Base-by-base conservation (phyloP, 1,140 invertebrate species). In the Drosophila mojavensis region DNA sequence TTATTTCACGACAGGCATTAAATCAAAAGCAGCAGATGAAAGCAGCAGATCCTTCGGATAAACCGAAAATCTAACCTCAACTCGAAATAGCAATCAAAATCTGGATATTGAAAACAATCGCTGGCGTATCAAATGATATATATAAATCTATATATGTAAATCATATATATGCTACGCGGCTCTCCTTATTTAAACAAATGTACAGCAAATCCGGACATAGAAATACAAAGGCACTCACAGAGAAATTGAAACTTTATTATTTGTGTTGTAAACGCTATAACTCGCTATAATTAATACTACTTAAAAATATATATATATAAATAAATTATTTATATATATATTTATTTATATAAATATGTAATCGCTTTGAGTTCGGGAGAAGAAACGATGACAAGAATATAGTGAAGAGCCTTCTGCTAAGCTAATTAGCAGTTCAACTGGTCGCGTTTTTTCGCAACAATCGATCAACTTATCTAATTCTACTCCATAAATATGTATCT, bases 381-480 rank as follows among this genome's bases (percentile, higher is more conserved):
- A 36, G 39, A 45, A 36, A 70, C 61, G 30, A 65, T 41, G 20
- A 56, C 26, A 63, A 39, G 74, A 30, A 36, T 41, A 81, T 53
- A 47, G 28, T 24, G 47, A 51, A 53, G 55, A 47, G 53, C 47
- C 70, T 66, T 72, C 41, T 78, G 61, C 66, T 73, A 79, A 67
- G 66, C 51, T 70, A 74, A 67, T 79, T 78, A 83, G 53, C 76
- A 72, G 79, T 58, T 79, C 59, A 33, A 69, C 59, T 68, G 62
- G 76, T 70, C 73, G 75, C 51, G 73, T 81, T 82, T 81, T 81
- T 66, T 81, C 78, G 54, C 43, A 69, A 60, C 67, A 78, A 77
- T 48, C 26, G 62, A 72, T 51, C 56, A 59, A 75, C 65, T 70
- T 79, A 70, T 75, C 75, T 51, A 70, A 60, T 47, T 60, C 59